These are phyloP conservation scores for Apamea crenata DNA, from an alignment of 2,888 invertebrate genomes.

Conservation along the genomic window DNA sequence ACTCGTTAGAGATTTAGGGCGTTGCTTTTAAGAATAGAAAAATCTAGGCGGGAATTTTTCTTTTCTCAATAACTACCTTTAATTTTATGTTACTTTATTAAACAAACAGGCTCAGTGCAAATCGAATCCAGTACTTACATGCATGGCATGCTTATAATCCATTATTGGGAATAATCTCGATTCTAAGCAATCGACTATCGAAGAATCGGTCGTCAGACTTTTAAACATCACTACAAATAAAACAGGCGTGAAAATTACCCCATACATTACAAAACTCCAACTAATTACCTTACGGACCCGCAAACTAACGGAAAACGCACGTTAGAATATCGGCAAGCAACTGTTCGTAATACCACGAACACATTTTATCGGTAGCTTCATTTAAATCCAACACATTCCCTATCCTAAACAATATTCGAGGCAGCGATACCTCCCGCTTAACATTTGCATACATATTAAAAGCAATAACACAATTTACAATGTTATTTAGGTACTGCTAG, in stretches of 20 bases:
- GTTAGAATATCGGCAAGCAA: conserved; percentile 23
- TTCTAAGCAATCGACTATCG: background rate
- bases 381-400: conserved; percentile 48
- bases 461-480: conserved; percentile 59
- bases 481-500: conserved; percentile 45
- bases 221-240: conserved; percentile 9
- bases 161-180: background rate
- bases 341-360: conserved; percentile 19
- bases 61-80: background rate
- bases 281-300: conserved; percentile 33
- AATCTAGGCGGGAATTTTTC: background rate
- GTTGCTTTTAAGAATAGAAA: conserved; percentile 13
- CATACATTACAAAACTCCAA: conserved; percentile 13
- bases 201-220: background rate
- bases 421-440: conserved; percentile 35
- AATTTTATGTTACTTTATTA: background rate
- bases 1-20: conserved; percentile 49
- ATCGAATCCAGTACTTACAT: background rate
- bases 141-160: background rate
- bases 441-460: conserved; percentile 65
- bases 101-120: background rate
- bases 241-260: conserved; percentile 16
- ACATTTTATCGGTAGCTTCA: conserved; percentile 49
- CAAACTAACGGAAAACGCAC: conserved; percentile 37
- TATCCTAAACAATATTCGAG: conserved; percentile 54